Conservation (phyloP, 2,113 vertebrate species). For the Barnardius zonarius region DNA sequence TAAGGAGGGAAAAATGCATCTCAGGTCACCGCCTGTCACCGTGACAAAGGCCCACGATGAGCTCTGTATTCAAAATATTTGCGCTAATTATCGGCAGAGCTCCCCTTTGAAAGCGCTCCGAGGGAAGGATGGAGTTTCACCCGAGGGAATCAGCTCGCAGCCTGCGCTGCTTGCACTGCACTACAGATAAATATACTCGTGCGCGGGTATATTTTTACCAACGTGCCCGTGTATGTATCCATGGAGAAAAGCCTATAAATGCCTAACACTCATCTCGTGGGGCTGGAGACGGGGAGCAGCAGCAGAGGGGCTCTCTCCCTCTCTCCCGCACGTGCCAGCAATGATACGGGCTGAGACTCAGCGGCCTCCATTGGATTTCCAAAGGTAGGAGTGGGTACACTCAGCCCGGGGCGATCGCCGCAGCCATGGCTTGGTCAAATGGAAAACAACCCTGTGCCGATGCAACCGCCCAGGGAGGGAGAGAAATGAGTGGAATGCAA, state of each 20-base stretch:
- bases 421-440: neutral
- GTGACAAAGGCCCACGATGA: slow-evolving; percentile 46
- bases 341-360: accelerated
- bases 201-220: slow-evolving; percentile 53
- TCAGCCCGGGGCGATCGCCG: accelerated
- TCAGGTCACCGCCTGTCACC: slow-evolving; percentile 56
- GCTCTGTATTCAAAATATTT: slow-evolving; percentile 68
- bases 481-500: neutral
- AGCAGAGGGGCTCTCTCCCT: neutral
- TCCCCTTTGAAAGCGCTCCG: slow-evolving; percentile 26
- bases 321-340: neutral
- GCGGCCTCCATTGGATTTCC: neutral
- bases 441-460: neutral
- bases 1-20: slow-evolving; percentile 40
- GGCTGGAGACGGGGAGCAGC: neutral
- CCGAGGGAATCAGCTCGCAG: slow-evolving; percentile 33
- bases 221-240: slow-evolving; percentile 41
- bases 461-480: neutral
- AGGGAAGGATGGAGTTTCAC: slow-evolving; percentile 23
- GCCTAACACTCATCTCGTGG: neutral
- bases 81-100: slow-evolving; percentile 47
- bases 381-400: neutral
- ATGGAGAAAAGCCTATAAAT: slow-evolving; percentile 65
- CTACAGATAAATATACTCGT: slow-evolving; percentile 48
- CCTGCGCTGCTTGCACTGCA: neutral